Conservation (phyloP, 2,888 invertebrate genomes). For the Actias luna region DNA sequence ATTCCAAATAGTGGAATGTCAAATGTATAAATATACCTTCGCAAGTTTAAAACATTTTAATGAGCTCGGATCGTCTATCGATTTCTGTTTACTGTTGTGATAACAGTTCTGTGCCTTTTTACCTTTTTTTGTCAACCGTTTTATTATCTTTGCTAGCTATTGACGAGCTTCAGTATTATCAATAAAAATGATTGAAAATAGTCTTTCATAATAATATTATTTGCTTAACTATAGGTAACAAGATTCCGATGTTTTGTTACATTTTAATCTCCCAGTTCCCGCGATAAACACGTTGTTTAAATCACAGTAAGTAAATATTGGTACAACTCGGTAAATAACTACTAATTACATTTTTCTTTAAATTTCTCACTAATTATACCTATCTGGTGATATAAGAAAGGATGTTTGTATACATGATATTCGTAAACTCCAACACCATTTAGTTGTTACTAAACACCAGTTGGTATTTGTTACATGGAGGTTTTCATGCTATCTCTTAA, state of each 20-base stretch:
- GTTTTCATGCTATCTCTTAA: too few relatives aligned
- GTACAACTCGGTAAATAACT: background rate
- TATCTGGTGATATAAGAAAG: too few relatives aligned
- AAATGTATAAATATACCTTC: background rate
- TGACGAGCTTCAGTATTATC: background rate
- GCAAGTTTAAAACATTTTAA: background rate
- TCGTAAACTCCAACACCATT: too few relatives aligned
- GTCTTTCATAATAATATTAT: background rate
- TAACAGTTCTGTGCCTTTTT: too few relatives aligned
- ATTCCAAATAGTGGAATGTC: background rate
- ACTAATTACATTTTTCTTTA: background rate
- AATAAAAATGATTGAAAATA: background rate
- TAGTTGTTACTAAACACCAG: too few relatives aligned
- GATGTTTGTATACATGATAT: too few relatives aligned
- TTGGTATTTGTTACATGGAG: too few relatives aligned
- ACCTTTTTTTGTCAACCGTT: too few relatives aligned
- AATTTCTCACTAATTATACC: background rate
- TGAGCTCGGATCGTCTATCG: background rate
- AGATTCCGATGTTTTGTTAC: background rate
- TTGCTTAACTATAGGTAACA: background rate
- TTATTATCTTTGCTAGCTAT: too few relatives aligned
- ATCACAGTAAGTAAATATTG: background rate
- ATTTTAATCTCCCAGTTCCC: too few relatives aligned
- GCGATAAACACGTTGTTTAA: background rate
- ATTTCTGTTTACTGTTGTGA: too few relatives aligned